These are phyloP conservation scores for Cephus spinipes DNA, from an alignment of 2,888 invertebrate species.

Conservation along the genomic window DNA sequence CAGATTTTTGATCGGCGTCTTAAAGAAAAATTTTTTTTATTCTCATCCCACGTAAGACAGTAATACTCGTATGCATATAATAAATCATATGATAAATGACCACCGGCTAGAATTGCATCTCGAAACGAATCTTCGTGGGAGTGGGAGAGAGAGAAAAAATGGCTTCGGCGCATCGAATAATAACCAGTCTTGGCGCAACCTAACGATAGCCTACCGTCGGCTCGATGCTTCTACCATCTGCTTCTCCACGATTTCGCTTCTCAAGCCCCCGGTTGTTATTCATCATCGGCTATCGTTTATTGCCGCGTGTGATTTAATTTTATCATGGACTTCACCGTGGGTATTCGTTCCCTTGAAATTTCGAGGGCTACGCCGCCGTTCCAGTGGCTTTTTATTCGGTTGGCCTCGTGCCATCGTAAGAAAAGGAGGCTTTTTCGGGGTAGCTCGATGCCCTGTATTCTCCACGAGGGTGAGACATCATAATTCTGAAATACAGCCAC, in stretches of 20 bases:
- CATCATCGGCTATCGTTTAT: not conserved
- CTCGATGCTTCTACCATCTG: conserved; percentile 3
- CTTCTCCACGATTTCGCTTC: conserved; percentile 11
- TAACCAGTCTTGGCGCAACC: not conserved
- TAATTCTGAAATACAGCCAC: conserved; percentile 54
- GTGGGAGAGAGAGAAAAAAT: not conserved
- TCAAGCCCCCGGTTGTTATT: conserved; percentile 1
- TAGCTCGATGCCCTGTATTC: not conserved
- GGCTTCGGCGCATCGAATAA: not conserved
- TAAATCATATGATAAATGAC: not conserved
- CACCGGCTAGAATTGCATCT: not conserved
- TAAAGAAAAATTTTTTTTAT: not conserved
- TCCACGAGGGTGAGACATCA: conserved; percentile 30
- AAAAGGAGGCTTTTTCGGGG: not conserved
- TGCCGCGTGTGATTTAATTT: not conserved
- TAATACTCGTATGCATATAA: not conserved
- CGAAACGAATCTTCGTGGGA: not conserved
- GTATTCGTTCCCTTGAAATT: not conserved
- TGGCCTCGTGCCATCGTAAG: not conserved
- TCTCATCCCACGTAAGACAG: not conserved
- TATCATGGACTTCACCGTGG: not conserved
- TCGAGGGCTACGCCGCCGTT: not conserved
- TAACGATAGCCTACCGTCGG: conserved; percentile 29
- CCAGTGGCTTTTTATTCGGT: not conserved
- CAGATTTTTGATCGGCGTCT: not conserved